These are phyloP conservation scores for Piscicola geometra DNA, from an alignment of 2,888 invertebrate species.

Conservation along the genomic window DNA sequence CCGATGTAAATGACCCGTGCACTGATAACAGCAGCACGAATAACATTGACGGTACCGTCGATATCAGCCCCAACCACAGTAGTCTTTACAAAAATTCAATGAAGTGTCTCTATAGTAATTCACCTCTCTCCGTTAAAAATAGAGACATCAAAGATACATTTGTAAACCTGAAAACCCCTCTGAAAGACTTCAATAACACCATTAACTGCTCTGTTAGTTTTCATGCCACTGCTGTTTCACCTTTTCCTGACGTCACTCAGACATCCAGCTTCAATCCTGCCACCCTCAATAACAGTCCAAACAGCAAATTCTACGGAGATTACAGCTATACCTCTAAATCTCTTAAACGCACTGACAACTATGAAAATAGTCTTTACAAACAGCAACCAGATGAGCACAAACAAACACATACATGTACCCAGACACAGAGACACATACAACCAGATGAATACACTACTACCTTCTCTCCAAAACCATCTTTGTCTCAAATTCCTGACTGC, in stretches of 20 bases:
- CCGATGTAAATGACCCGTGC: no score
- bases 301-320: neutral
- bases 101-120: no score
- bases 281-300: neutral
- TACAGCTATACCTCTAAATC: neutral
- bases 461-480: neutral
- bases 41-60: no score
- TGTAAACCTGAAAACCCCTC: no score
- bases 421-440: no score
- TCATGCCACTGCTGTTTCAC: neutral
- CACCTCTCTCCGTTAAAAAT: no score
- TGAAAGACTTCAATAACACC: neutral
- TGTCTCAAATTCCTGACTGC: constrained; percentile 23
- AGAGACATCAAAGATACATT: no score
- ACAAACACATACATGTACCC: neutral
- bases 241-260: neutral
- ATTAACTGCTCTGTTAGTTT: constrained; percentile 2
- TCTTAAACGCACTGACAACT: neutral
- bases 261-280: neutral
- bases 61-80: no score
- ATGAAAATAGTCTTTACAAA: neutral
- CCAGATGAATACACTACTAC: no score
- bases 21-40: no score
- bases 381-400: neutral
- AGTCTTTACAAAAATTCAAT: no score